A percentile compares a stretch with the other conserved stretches of the same genome.
Evolutionary conservation across 2,797 vertebrate species (phyloP).

Genomic region (Paramormyrops hopkinsi): DNA sequence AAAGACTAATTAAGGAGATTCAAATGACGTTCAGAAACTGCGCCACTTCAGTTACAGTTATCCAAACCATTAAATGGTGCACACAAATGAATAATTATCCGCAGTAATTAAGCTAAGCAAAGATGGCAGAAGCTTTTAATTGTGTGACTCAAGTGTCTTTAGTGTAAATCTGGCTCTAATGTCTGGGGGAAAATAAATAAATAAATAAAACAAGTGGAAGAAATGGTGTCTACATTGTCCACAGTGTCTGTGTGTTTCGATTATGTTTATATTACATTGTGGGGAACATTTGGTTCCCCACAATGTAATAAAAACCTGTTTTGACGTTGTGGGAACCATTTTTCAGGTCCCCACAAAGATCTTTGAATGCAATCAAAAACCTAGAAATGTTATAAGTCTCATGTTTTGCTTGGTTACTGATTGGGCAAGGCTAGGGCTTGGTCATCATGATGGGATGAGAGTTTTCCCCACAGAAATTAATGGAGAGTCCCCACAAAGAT

Average conservation of each 20-base stretch:
- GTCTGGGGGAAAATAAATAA: neutral
- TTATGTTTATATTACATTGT: neutral
- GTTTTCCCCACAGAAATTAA: neutral
- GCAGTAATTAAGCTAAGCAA: conserved; percentile 15
- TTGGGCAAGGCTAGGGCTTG: neutral
- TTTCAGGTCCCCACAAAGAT: neutral
- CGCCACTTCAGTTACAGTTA: conserved; percentile 20
- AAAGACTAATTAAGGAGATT: conserved; percentile 30
- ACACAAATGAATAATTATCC: conserved; percentile 1
- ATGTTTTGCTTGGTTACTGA: neutral
- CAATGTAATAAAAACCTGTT: neutral
- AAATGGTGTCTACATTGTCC: neutral
- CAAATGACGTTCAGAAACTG: conserved; percentile 25
- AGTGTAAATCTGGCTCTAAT: neutral
- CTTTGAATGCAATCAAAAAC: neutral
- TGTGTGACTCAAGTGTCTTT: neutral
- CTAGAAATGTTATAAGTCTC: neutral
- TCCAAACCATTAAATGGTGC: conserved; percentile 6
- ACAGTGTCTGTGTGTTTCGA: neutral
- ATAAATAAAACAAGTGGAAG: neutral
- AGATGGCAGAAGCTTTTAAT: neutral
- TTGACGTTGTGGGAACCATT: neutral
- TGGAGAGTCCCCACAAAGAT: neutral
- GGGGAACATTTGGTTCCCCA: neutral
- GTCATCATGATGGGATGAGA: neutral